These are phyloP conservation scores for Sebastes matsubarae DNA, from an alignment of 2,797 vertebrate genomes.

Conservation along the genomic window DNA sequence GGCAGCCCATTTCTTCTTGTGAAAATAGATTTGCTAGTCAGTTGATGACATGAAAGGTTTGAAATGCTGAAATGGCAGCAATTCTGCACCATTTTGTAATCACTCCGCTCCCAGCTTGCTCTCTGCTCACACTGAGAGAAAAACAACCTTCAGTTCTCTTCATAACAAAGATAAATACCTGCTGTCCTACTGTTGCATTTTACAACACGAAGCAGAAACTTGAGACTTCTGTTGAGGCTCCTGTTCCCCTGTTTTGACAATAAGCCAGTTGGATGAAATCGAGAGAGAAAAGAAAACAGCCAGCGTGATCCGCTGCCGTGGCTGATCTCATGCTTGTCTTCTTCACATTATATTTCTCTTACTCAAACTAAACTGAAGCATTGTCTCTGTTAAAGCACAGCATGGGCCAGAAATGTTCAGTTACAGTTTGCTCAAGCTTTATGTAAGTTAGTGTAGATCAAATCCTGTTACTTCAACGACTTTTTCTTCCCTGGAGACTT, in stretches of 20 bases:
- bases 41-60: background rate
- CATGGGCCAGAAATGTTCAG: background rate
- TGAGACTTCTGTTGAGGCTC: background rate
- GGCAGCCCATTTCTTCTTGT: background rate
- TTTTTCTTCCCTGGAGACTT: background rate
- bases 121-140: background rate
- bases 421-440: background rate
- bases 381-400: background rate
- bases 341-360: background rate
- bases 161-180: background rate
- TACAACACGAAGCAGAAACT: background rate
- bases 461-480: background rate
- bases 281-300: conserved; percentile 3
- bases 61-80: background rate
- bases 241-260: background rate
- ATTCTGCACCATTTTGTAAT: background rate
- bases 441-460: background rate
- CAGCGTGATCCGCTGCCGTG: background rate
- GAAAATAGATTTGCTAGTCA: background rate
- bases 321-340: background rate
- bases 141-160: background rate
- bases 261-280: background rate
- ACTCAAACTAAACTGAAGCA: background rate
- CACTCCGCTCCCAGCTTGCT: background rate
- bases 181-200: background rate